Evolutionary conservation across 1,140 invertebrate species (phyloP).

Genomic region (Stegodyphus dumicola): DNA sequence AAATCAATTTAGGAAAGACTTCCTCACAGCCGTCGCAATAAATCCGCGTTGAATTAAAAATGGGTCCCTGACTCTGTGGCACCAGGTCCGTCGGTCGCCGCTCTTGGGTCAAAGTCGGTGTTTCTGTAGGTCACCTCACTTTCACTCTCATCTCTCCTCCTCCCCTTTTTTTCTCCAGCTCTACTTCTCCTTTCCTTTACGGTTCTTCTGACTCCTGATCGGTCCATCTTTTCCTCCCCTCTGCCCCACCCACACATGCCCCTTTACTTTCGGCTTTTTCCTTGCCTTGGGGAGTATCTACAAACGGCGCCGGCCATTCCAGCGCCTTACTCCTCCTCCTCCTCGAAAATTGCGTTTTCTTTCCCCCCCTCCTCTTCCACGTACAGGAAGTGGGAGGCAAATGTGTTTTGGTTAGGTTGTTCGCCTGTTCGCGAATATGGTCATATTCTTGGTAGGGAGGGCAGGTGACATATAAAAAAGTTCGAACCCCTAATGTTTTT

Average conservation of each 20-base stretch:
- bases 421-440: no score
- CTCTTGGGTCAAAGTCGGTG: slow-evolving; percentile 43
- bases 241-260: neutral
- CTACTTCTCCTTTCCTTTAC: slow-evolving; percentile 4
- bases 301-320: slow-evolving; percentile 54
- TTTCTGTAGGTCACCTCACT: slow-evolving; percentile 55
- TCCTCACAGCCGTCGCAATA: slow-evolving; percentile 39
- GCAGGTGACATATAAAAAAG: no score
- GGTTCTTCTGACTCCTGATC: slow-evolving; percentile 32
- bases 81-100: slow-evolving; percentile 50
- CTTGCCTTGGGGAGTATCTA: slow-evolving; percentile 45
- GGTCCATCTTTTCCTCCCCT: neutral
- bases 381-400: no score
- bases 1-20: slow-evolving; percentile 14
- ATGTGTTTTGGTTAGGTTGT: no score
- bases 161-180: neutral
- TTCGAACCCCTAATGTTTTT: no score
- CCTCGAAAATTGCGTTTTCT: slow-evolving; percentile 51
- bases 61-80: slow-evolving; percentile 50
- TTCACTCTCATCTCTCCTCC: slow-evolving; percentile 18
- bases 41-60: slow-evolving; percentile 58
- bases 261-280: slow-evolving; percentile 11
- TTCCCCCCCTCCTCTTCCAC: neutral
- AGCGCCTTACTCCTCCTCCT: neutral
- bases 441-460: no score